Evolutionary conservation across 2,113 vertebrate genomes (phyloP).

Genomic region (Apeltes quadracus): DNA sequence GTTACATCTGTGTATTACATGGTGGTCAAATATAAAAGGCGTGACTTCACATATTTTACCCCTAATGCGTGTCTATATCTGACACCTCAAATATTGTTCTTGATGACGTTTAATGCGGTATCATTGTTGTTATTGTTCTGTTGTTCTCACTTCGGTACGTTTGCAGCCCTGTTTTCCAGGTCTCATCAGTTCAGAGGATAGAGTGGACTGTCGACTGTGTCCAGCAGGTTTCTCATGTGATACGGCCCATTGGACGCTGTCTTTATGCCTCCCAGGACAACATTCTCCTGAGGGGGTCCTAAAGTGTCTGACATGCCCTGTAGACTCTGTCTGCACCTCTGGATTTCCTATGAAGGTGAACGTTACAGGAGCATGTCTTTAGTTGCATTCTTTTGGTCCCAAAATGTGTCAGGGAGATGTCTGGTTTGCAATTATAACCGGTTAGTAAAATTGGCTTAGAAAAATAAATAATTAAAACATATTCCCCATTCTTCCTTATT

Average conservation of each 20-base stretch:
- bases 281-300: slow-evolving; percentile 82
- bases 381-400: neutral
- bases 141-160: slow-evolving; percentile 18
- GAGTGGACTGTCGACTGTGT: slow-evolving; percentile 81
- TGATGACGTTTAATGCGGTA: neutral
- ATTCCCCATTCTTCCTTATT: neutral
- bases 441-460: neutral
- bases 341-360: slow-evolving; percentile 79
- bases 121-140: neutral
- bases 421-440: neutral
- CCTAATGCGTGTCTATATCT: neutral
- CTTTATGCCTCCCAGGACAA: slow-evolving; percentile 79
- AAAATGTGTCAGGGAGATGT: neutral
- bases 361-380: neutral
- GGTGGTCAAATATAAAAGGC: neutral
- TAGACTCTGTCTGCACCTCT: slow-evolving; percentile 77
- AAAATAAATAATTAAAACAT: neutral
- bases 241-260: slow-evolving; percentile 59
- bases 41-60: neutral
- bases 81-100: neutral
- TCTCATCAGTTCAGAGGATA: slow-evolving; percentile 81
- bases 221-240: slow-evolving; percentile 85
- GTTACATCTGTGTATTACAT: neutral
- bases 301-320: slow-evolving; percentile 81
- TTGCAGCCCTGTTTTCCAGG: slow-evolving; percentile 83